Evolutionary conservation across 2,888 invertebrate genomes (phyloP).

Genomic region (Steinernema scapterisci): DNA sequence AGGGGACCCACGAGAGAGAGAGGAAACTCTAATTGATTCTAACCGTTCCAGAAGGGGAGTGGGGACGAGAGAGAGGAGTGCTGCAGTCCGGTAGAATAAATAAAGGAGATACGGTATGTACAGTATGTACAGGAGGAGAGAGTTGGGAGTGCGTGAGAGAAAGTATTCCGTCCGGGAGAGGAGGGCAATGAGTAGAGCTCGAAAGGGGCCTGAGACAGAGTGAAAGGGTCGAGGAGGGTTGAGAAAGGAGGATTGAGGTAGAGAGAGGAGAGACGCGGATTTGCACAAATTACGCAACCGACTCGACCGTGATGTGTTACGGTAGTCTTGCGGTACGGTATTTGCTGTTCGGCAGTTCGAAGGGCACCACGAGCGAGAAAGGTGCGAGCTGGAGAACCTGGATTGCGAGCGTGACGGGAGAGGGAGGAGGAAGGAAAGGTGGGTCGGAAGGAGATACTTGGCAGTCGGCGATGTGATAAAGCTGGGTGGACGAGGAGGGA

Average conservation of each 20-base stretch:
- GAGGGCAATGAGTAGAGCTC: constrained; percentile 11
- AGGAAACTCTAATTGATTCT: background rate
- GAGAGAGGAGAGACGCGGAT: background rate
- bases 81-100: background rate
- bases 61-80: background rate
- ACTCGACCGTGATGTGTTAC: constrained; percentile 26
- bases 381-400: constrained; percentile 20
- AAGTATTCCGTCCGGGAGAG: constrained; percentile 1
- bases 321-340: constrained; percentile 29
- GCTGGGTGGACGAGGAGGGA: background rate
- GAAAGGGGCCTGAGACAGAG: constrained; percentile 16
- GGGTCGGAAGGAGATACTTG: constrained; percentile 16
- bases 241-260: constrained; percentile 17
- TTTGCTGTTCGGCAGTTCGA: constrained; percentile 32
- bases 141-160: constrained; percentile 7
- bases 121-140: constrained; percentile 22
- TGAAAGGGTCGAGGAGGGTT: background rate
- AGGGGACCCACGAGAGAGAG: constrained; percentile 16
- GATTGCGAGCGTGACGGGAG: constrained; percentile 10
- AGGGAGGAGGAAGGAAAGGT: too few species aligned
- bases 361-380: constrained; percentile 32
- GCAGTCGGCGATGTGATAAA: constrained; percentile 8
- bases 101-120: constrained; percentile 1
- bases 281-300: constrained; percentile 26
- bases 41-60: constrained; percentile 17